Percentiles rank a stretch among this genome's conserved stretches.
Evolutionary conservation across 2,113 vertebrate species (phyloP).

Genomic region (Platycercus adscitus): DNA sequence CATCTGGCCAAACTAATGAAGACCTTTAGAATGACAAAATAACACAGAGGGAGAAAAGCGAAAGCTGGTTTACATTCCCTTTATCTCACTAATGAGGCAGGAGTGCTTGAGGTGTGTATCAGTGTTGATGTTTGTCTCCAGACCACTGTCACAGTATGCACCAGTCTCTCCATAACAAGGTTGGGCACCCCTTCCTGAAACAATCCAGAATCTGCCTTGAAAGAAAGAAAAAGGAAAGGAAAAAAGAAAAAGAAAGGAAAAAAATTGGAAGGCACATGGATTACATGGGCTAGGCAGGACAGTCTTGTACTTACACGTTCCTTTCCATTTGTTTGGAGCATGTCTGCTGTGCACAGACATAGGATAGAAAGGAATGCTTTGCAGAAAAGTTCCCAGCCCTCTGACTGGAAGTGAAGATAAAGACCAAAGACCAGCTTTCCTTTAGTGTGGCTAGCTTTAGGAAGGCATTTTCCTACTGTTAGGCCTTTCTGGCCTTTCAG

Average conservation of each 20-base stretch:
- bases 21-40: not conserved
- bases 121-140: not conserved
- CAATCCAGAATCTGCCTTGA: not conserved
- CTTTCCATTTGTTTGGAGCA: not conserved
- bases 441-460: not conserved
- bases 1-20: not conserved
- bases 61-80: not conserved
- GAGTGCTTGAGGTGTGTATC: not conserved
- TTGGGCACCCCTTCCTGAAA: not conserved
- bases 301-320: not conserved
- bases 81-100: not conserved
- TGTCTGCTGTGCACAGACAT: not conserved
- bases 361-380: not conserved
- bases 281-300: not conserved
- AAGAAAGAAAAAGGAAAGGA: not conserved
- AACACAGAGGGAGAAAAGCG: not conserved
- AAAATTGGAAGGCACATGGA: not conserved
- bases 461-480: not conserved
- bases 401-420: not conserved
- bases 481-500: not conserved
- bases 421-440: not conserved
- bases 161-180: not conserved
- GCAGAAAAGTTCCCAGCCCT: not conserved
- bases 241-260: not conserved
- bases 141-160: fast-evolving